phyloP scores from a whole-genome alignment of 1,140 invertebrate genomes.

The Euschistus heros region DNA sequence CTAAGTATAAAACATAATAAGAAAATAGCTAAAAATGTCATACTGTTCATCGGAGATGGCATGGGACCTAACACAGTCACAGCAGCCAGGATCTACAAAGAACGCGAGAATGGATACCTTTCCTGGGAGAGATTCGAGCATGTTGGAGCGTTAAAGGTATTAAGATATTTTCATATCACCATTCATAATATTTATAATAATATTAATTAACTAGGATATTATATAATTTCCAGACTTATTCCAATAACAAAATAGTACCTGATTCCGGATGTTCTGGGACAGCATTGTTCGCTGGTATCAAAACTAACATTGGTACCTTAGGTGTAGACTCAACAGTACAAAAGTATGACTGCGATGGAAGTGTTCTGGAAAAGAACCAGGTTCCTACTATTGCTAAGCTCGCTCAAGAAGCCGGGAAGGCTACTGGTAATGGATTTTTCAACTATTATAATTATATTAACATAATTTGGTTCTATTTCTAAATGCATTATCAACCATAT shows the following conservation, averaged over 20 bases:
- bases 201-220: no score
- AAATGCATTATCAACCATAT: no score
- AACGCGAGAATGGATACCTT: constrained; percentile 54
- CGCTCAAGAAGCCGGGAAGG: constrained; percentile 58
- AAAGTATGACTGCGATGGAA: constrained; percentile 45
- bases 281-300: constrained; percentile 71
- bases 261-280: constrained; percentile 76
- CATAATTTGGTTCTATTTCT: no score
- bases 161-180: background rate
- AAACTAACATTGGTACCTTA: constrained; percentile 62
- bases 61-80: constrained; percentile 87
- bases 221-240: constrained; percentile 59
- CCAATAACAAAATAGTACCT: constrained; percentile 63
- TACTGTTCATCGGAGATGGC: constrained; percentile 85
- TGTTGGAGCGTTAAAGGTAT: constrained; percentile 70
- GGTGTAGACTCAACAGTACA: constrained; percentile 59
- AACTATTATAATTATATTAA: no score
- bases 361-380: constrained; percentile 42
- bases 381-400: constrained; percentile 54
- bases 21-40: constrained; percentile 70
- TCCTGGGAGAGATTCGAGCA: constrained; percentile 75
- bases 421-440: constrained; percentile 53
- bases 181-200: no score
- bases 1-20: constrained; percentile 47
- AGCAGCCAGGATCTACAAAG: constrained; percentile 61